Conservation (phyloP, 2,113 vertebrate species). For the Oreochromis spilurus region DNA sequence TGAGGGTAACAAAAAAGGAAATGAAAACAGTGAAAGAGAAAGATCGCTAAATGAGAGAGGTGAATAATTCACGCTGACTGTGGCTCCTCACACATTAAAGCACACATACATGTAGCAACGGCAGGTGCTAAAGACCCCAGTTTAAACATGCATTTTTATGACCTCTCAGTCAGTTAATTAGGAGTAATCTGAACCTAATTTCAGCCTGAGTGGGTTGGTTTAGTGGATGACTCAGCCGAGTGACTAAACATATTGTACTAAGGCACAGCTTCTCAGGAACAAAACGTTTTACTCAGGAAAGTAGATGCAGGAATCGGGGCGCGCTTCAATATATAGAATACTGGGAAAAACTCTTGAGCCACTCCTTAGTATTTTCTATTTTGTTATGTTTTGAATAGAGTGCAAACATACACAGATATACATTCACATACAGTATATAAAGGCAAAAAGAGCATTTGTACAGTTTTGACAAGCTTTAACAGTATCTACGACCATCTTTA, state of each 20-base stretch:
- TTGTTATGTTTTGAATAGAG: neutral
- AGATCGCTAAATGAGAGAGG: neutral
- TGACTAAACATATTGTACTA: neutral
- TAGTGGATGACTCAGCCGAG: neutral
- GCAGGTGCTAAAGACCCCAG: neutral
- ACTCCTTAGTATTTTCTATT: neutral
- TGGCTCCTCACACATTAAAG: neutral
- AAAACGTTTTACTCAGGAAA: neutral
- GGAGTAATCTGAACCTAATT: conserved; percentile 7
- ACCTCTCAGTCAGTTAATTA: neutral
- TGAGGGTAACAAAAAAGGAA: conserved; percentile 1
- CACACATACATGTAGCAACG: neutral
- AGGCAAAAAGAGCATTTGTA: neutral
- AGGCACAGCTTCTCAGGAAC: neutral
- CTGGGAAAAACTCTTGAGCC: neutral
- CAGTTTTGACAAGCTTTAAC: neutral
- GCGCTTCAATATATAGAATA: neutral
- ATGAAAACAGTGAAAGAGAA: neutral
- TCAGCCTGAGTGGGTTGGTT: neutral
- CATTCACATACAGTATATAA: neutral
- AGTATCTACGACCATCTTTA: neutral
- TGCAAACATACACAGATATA: neutral
- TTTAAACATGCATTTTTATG: conserved; percentile 7
- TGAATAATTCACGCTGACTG: neutral
- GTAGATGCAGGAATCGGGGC: neutral